phyloP scores from a whole-genome alignment of 2,888 invertebrate genomes.

The Hofmannophila pseudospretella region DNA sequence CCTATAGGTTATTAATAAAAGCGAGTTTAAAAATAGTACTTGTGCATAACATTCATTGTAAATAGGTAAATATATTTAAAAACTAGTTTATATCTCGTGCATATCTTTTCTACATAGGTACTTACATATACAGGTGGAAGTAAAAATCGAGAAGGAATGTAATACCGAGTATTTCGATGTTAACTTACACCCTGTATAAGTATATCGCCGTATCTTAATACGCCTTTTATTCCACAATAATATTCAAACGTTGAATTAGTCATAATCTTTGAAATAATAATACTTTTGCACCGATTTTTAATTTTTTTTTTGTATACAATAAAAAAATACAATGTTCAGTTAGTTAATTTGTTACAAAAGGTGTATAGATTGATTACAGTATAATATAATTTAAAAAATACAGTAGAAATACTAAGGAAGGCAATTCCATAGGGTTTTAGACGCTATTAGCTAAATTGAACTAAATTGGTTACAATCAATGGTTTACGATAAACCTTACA shows the following conservation, averaged over 20 bases:
- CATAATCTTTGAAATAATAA: no score
- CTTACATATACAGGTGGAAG: no score
- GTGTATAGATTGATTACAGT: background rate
- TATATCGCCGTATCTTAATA: no score
- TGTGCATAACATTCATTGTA: constrained; percentile 3
- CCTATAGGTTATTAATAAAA: background rate
- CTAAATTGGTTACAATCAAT: constrained; percentile 9
- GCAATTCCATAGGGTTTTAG: background rate
- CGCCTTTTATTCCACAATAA: no score
- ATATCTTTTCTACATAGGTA: background rate
- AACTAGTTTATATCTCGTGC: constrained; percentile 4
- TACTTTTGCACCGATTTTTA: no score
- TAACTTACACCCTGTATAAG: no score
- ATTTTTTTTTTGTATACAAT: no score
- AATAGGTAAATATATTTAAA: constrained; percentile 1
- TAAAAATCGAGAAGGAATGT: no score
- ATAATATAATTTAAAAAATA: background rate
- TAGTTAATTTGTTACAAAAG: background rate
- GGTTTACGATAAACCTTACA: background rate
- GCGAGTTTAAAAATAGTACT: constrained; percentile 1
- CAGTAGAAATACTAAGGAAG: background rate
- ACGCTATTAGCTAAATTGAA: constrained; percentile 8
- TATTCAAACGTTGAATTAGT: no score
- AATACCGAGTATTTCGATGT: no score
- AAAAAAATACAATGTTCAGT: no score